Evolutionary conservation across 2,888 invertebrate species (phyloP).

Genomic region (Hipparchia semele): DNA sequence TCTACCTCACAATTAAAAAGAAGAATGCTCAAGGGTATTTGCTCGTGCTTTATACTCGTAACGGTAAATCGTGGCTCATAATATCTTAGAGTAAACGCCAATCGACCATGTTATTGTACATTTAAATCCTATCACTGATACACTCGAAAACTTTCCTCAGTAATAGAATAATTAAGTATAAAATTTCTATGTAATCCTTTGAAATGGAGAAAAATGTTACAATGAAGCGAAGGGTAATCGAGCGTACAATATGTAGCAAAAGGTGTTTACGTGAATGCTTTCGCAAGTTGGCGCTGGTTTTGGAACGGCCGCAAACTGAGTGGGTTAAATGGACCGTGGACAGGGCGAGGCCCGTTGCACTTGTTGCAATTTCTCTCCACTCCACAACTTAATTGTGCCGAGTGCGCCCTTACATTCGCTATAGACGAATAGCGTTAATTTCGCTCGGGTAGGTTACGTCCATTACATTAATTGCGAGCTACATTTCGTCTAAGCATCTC

Average conservation of each 20-base stretch:
- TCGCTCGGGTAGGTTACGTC: conserved; percentile 70
- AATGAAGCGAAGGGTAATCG: conserved; percentile 42
- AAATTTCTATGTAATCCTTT: neutral
- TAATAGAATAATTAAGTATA: neutral
- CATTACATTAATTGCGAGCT: conserved; percentile 81
- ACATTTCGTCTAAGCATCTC: conserved; percentile 78
- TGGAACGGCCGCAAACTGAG: conserved; percentile 62
- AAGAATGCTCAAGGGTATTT: too few relatives aligned
- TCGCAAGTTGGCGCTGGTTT: conserved; percentile 54
- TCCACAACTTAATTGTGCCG: conserved; percentile 72
- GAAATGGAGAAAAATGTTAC: conserved; percentile 23
- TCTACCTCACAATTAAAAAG: too few relatives aligned
- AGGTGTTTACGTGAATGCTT: conserved; percentile 56
- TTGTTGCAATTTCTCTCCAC: conserved; percentile 78
- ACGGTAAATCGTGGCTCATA: too few relatives aligned
- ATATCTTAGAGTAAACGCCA: too few relatives aligned
- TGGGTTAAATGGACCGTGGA: conserved; percentile 77
- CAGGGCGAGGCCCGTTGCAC: conserved; percentile 68
- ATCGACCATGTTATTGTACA: too few relatives aligned
- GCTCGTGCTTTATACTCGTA: too few relatives aligned
- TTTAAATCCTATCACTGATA: too few relatives aligned
- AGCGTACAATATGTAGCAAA: conserved; percentile 47
- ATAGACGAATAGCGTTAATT: conserved; percentile 77
- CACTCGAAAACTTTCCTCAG: neutral
- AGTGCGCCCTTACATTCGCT: conserved; percentile 69